Conservation (phyloP, 2,113 vertebrate species). For the Laticauda laticaudata region DNA sequence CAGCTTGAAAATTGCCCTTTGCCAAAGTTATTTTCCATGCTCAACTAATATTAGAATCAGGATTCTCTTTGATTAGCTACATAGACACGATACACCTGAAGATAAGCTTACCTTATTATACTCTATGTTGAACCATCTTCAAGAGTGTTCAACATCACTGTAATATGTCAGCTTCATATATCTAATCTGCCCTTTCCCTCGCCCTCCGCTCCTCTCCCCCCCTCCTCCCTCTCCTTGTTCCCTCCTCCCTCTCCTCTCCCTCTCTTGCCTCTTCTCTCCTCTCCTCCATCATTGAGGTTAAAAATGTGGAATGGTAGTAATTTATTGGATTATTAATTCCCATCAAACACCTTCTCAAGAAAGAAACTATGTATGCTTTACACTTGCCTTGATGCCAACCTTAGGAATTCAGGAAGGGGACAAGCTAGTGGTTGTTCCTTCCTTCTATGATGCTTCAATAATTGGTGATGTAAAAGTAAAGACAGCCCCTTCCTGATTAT, state of each 20-base stretch:
- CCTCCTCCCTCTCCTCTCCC: neutral
- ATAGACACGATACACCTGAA: neutral
- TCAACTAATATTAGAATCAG: neutral
- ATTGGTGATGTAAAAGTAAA: neutral
- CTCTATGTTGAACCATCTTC: neutral
- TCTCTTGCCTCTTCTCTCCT: neutral
- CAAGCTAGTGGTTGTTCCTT: neutral
- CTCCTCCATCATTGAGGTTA: neutral
- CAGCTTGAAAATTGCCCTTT: neutral
- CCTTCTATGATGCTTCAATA: neutral
- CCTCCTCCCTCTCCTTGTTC: neutral
- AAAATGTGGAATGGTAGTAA: neutral
- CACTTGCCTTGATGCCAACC: neutral
- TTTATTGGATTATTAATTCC: neutral
- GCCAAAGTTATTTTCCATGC: neutral
- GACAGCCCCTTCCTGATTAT: neutral
- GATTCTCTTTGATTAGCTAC: neutral
- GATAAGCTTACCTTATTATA: neutral
- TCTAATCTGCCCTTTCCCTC: neutral
- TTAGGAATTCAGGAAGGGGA: conserved; percentile 5
- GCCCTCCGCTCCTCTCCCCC: too few species aligned
- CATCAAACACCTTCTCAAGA: neutral
- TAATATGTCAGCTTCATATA: neutral
- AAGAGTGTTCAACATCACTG: neutral
- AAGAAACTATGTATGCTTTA: neutral